Evolutionary conservation across 1,140 invertebrate genomes (phyloP).

Genomic region (Macrotrachela quadricornifera): DNA sequence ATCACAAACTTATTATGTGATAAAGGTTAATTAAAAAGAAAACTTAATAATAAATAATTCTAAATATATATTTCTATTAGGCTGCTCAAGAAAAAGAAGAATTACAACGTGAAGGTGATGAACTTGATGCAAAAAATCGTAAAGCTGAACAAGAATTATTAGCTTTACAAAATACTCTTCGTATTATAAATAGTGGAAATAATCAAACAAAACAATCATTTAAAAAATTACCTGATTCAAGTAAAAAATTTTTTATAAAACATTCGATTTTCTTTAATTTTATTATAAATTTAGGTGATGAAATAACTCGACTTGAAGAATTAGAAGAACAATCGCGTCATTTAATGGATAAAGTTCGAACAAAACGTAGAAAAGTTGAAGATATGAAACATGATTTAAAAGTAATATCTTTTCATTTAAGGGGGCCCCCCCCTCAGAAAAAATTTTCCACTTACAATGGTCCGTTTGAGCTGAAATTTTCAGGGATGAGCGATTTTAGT

Average conservation of each 20-base stretch:
- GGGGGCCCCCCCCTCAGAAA: background rate
- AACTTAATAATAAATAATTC: too few species aligned
- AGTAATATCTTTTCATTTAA: too few species aligned
- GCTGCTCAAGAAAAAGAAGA: constrained; percentile 32
- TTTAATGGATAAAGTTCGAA: constrained; percentile 29
- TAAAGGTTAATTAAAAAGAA: constrained; percentile 14
- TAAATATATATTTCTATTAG: background rate
- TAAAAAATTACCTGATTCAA: constrained; percentile 1
- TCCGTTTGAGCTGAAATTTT: too few species aligned
- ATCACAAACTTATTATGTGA: constrained; percentile 30
- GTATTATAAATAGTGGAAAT: constrained; percentile 27
- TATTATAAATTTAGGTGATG: constrained; percentile 16
- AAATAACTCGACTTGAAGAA: constrained; percentile 26
- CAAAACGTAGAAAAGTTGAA: constrained; percentile 25
- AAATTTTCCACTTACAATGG: too few species aligned
- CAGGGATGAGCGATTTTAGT: too few species aligned
- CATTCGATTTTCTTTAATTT: background rate
- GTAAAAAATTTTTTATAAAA: background rate
- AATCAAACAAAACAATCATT: constrained; percentile 28
- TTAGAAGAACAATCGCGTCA: constrained; percentile 27
- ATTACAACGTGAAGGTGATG: constrained; percentile 26
- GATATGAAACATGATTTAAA: constrained; percentile 25
- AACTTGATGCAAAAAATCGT: constrained; percentile 26
- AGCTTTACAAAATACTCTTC: constrained; percentile 29
- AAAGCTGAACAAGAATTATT: constrained; percentile 30